These are phyloP conservation scores for Amphipyra tragopoginis DNA, from an alignment of 2,888 invertebrate species.

Conservation along the genomic window DNA sequence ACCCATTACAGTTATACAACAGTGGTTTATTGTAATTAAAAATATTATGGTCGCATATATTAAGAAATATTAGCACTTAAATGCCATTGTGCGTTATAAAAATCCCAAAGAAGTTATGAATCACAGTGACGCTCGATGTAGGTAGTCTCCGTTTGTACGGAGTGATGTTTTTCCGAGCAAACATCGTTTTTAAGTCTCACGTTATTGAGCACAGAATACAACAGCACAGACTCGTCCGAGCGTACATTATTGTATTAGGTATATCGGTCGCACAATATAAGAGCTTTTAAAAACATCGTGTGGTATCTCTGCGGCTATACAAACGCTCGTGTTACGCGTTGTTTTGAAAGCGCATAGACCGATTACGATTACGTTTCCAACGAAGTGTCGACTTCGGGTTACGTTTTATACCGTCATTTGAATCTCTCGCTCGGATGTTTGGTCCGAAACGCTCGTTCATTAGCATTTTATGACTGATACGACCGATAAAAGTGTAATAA, in stretches of 20 bases:
- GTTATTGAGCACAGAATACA: slow-evolving; percentile 58
- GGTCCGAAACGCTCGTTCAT: slow-evolving; percentile 88
- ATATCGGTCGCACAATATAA: slow-evolving; percentile 83
- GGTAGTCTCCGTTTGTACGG: slow-evolving; percentile 47
- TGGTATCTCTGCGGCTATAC: slow-evolving; percentile 81
- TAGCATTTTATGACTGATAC: slow-evolving; percentile 90
- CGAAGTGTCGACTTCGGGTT: slow-evolving; percentile 89
- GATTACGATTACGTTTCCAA: slow-evolving; percentile 86
- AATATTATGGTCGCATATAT: slow-evolving; percentile 59
- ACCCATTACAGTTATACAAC: slow-evolving; percentile 49
- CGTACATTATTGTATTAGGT: slow-evolving; percentile 61
- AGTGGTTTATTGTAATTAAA: slow-evolving; percentile 60
- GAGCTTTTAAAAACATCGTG: slow-evolving; percentile 87
- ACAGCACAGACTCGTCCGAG: slow-evolving; percentile 42
- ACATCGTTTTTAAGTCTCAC: slow-evolving; percentile 60
- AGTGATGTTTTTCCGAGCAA: slow-evolving; percentile 54
- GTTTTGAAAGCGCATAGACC: slow-evolving; percentile 88
- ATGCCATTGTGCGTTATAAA: slow-evolving; percentile 60
- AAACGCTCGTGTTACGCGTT: slow-evolving; percentile 84
- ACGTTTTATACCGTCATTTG: slow-evolving; percentile 89
- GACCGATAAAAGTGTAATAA: slow-evolving; percentile 89
- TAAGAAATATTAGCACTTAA: slow-evolving; percentile 63
- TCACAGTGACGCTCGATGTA: slow-evolving; percentile 62
- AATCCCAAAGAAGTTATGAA: slow-evolving; percentile 67
- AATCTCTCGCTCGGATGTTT: slow-evolving; percentile 89